Conservation (phyloP, 2,888 invertebrate species). For the Bugulina stolonifera region DNA sequence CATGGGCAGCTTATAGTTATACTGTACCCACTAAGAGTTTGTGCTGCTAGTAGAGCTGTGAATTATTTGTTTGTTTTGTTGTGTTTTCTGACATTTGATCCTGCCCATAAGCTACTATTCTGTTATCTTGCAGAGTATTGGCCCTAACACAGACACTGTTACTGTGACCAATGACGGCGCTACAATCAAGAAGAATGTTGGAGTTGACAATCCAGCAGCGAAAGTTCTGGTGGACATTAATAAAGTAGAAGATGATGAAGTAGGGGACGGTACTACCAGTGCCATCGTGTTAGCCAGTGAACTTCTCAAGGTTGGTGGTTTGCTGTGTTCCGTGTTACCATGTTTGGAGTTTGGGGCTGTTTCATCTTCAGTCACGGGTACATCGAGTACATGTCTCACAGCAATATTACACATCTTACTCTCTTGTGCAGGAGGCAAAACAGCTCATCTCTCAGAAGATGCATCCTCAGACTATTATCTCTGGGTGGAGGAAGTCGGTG, state of each 20-base stretch:
- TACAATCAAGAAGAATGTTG: conserved; percentile 90
- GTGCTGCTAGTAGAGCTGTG: too few species aligned
- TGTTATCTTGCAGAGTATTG: conserved; percentile 47
- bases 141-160: conserved; percentile 57
- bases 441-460: conserved; percentile 84
- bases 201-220: conserved; percentile 97
- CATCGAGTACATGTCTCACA: too few species aligned
- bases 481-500: conserved; percentile 87
- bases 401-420: too few species aligned
- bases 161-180: conserved; percentile 99
- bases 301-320: conserved; percentile 64
- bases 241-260: conserved; percentile 96
- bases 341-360: too few species aligned
- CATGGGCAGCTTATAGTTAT: too few species aligned
- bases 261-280: conserved; percentile 99
- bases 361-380: too few species aligned
- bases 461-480: conserved; percentile 94
- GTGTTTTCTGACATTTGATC: too few species aligned
- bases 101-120: too few species aligned
- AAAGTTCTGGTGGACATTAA: conserved; percentile 99
- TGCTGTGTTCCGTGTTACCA: too few species aligned
- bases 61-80: too few species aligned
- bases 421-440: conserved; percentile 85
- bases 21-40: too few species aligned
- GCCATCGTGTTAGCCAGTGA: conserved; percentile 94